These are phyloP conservation scores for Diplodus sargus DNA, from an alignment of 2,797 vertebrate species.

Conservation along the genomic window DNA sequence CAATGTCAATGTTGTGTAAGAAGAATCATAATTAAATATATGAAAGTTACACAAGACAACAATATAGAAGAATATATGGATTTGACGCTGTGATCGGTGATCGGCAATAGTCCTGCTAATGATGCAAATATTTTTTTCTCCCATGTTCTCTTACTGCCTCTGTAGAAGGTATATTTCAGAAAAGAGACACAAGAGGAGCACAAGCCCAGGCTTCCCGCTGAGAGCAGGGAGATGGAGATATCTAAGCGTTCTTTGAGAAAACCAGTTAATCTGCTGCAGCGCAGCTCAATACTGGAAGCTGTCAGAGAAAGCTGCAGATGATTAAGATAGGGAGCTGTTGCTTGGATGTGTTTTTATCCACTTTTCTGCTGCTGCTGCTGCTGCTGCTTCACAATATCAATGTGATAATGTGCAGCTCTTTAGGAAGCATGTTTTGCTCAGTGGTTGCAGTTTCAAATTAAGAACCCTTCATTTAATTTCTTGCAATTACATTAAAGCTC, in stretches of 20 bases:
- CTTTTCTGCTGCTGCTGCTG: slow-evolving; percentile 26
- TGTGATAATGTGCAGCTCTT: slow-evolving; percentile 28
- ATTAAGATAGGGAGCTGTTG: slow-evolving; percentile 37
- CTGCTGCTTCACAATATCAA: slow-evolving; percentile 31
- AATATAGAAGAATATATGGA: too few species aligned
- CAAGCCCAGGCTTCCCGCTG: not conserved
- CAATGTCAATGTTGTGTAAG: too few species aligned
- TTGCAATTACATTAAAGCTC: not conserved
- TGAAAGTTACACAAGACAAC: too few species aligned
- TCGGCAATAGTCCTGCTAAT: too few species aligned
- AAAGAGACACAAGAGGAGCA: not conserved
- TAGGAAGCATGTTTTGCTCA: not conserved
- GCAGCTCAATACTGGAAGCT: slow-evolving; percentile 24
- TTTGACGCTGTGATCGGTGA: too few species aligned
- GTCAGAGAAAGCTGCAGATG: slow-evolving; percentile 45
- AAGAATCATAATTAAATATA: too few species aligned
- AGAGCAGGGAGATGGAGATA: slow-evolving; percentile 42
- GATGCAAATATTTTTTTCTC: slow-evolving; percentile 29
- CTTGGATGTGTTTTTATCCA: slow-evolving; percentile 34
- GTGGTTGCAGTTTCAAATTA: not conserved
- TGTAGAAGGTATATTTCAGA: not conserved
- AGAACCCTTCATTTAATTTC: not conserved
- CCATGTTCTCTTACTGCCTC: not conserved
- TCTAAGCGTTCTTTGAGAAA: slow-evolving; percentile 34
- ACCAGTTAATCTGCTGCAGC: slow-evolving; percentile 35